These are phyloP conservation scores for Sinonovacula constricta DNA, from an alignment of 1,140 invertebrate species.

Conservation along the genomic window DNA sequence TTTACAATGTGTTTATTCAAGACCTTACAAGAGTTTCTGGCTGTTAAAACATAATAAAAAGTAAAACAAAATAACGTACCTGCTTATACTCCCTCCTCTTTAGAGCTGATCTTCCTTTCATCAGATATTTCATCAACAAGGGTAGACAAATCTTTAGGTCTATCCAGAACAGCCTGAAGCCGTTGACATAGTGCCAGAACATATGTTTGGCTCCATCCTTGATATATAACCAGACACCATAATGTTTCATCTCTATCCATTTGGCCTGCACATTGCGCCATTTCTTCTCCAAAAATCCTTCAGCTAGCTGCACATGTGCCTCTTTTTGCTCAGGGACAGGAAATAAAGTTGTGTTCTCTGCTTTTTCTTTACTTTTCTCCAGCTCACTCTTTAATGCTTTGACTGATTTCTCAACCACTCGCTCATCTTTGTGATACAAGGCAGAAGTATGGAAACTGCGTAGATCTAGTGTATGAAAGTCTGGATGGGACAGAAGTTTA, in stretches of 20 bases:
- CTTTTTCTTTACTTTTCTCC: no score
- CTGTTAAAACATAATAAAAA: background rate
- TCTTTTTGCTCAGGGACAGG: no score
- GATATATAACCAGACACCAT: background rate
- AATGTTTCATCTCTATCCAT: slow-evolving; percentile 5
- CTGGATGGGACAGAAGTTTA: no score
- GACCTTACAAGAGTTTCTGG: background rate
- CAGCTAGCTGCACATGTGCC: no score
- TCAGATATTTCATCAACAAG: slow-evolving; percentile 31
- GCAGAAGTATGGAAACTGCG: no score
- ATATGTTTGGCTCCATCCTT: background rate
- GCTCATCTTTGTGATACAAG: no score
- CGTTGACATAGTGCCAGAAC: slow-evolving; percentile 31
- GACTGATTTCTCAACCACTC: no score
- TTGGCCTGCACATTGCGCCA: background rate
- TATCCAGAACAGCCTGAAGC: slow-evolving; percentile 32
- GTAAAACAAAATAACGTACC: slow-evolving; percentile 12
- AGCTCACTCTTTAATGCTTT: no score
- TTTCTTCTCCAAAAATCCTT: slow-evolving; percentile 9
- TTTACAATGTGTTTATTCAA: background rate
- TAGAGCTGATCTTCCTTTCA: slow-evolving; percentile 26
- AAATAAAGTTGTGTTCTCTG: no score
- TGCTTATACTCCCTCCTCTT: slow-evolving; percentile 47
- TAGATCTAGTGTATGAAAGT: no score
- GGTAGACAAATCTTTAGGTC: slow-evolving; percentile 39